A percentile compares a stretch with the other conserved stretches of the same genome.
Conservation (phyloP, 2,113 vertebrate species). For the Psephotus haematonotus region DNA sequence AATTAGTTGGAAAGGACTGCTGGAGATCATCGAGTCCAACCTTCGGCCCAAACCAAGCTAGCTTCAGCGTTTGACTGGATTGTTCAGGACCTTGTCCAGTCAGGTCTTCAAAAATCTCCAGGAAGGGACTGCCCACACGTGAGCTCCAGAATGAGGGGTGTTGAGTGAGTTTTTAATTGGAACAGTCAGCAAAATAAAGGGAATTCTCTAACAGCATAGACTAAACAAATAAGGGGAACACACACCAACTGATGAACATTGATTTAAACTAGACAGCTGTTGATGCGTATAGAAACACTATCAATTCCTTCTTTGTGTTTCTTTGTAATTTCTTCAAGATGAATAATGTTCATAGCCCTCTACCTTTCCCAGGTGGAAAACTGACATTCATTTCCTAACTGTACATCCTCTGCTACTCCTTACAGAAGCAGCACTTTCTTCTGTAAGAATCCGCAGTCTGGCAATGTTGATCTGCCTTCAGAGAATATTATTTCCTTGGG, state of each 20-base stretch:
- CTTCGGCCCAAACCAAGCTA: background rate
- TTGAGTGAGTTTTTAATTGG: background rate
- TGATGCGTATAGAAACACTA: background rate
- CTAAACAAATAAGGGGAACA: background rate
- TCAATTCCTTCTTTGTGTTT: background rate
- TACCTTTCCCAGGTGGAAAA: background rate
- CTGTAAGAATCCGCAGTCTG: background rate
- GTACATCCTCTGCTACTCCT: background rate
- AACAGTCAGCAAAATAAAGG: background rate
- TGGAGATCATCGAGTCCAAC: background rate
- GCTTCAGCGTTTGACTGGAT: accelerated
- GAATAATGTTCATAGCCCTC: background rate
- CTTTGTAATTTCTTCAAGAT: background rate
- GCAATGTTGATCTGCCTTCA: background rate
- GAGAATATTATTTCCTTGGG: background rate
- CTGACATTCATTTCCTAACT: accelerated
- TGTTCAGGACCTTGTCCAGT: background rate
- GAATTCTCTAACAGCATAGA: background rate
- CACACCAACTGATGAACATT: background rate
- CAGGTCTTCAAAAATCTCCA: background rate
- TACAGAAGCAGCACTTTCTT: accelerated
- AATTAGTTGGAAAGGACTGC: background rate
- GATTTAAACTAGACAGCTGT: background rate
- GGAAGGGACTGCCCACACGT: background rate
- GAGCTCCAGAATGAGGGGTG: background rate